phyloP scores from a whole-genome alignment of 2,888 invertebrate genomes.

The Buathra laborator region DNA sequence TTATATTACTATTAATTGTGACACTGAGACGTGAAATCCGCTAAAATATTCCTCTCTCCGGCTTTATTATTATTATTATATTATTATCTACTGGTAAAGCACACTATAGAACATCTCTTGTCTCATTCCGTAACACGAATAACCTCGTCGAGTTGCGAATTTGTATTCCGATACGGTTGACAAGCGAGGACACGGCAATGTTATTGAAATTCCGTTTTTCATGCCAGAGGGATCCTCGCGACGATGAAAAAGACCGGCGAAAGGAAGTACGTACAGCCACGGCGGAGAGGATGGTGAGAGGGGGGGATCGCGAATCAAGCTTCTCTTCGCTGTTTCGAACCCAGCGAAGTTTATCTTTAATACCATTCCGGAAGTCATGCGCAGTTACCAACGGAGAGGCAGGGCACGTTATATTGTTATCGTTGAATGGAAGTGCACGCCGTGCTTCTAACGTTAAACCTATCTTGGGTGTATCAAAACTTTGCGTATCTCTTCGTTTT shows the following conservation, averaged over 20 bases:
- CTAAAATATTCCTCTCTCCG: constrained; percentile 23
- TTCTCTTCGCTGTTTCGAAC: constrained; percentile 25
- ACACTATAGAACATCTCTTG: not conserved
- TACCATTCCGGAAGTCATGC: constrained; percentile 58
- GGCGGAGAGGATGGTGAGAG: constrained; percentile 15
- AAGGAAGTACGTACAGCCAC: constrained; percentile 9
- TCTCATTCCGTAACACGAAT: constrained; percentile 51
- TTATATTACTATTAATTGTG: constrained; percentile 45
- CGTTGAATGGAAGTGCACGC: constrained; percentile 41
- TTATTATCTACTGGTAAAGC: constrained; percentile 6
- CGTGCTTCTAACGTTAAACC: constrained; percentile 47
- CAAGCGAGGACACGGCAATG: constrained; percentile 60
- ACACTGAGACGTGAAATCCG: not conserved
- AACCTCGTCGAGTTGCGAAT: constrained; percentile 59
- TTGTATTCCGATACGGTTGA: constrained; percentile 66
- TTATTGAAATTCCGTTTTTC: constrained; percentile 68
- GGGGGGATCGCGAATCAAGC: constrained; percentile 52
- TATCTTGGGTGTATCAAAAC: constrained; percentile 27
- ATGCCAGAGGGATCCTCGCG: constrained; percentile 35
- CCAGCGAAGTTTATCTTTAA: constrained; percentile 57
- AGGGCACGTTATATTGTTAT: constrained; percentile 41
- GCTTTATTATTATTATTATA: constrained; percentile 26
- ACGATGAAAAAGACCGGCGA: constrained; percentile 32
- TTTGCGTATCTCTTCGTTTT: not conserved
- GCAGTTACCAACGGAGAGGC: constrained; percentile 42